Evolutionary conservation across 2,113 vertebrate species (phyloP).

Genomic region (Drymodes brunneopygia): DNA sequence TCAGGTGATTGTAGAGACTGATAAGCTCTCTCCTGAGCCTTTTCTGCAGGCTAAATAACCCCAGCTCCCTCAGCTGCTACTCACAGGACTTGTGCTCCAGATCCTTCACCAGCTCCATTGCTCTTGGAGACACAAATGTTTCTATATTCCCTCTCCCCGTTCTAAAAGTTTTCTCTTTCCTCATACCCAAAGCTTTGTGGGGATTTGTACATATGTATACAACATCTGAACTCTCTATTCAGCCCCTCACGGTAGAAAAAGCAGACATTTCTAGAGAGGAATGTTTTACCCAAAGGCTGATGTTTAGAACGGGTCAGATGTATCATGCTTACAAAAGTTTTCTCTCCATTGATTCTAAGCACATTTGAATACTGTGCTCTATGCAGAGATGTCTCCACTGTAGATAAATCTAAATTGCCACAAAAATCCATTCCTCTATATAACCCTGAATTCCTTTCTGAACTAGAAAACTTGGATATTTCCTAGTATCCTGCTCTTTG

Average conservation of each 20-base stretch:
- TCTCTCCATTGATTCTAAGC: background rate
- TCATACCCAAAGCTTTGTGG: background rate
- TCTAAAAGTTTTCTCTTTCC: background rate
- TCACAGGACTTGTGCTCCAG: background rate
- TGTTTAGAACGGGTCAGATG: background rate
- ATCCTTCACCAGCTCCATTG: background rate
- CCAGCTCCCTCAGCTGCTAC: background rate
- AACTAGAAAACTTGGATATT: background rate
- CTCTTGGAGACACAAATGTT: background rate
- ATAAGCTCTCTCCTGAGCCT: background rate
- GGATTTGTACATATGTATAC: background rate
- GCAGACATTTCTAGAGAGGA: background rate
- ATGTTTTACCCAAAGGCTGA: background rate
- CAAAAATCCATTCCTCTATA: background rate
- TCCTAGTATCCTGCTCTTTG: background rate
- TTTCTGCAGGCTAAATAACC: background rate
- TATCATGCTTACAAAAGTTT: background rate
- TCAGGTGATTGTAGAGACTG: accelerated
- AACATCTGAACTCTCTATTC: background rate
- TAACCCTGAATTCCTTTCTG: background rate
- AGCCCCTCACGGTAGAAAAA: background rate
- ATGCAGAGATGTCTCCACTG: background rate
- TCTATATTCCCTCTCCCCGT: background rate
- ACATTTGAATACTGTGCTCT: background rate
- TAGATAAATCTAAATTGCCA: background rate